Evolutionary conservation across 1,140 invertebrate genomes (phyloP), one percentile per base, ranked within the genome.

Genomic region (Conus betulinus): DNA sequence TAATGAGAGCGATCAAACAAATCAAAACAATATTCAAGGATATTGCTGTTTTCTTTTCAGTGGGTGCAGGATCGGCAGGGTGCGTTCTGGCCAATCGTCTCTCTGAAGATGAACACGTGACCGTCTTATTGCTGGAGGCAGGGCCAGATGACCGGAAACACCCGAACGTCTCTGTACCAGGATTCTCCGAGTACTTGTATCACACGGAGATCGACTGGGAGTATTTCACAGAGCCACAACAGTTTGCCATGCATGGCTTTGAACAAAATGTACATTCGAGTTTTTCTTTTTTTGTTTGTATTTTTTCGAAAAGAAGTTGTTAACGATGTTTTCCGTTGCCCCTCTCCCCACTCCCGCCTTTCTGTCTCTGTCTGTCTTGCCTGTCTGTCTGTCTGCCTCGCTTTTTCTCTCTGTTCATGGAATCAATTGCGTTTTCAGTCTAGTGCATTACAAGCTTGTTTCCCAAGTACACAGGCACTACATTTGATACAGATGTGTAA

Each of bases 141-240:
- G 89, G 89, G 8, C 84, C 84, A 23, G 89, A 90, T 82, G 89
- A 90, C 82, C 84, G 88, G 13, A 81, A 83, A 25, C 57, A 90
- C 67, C 52, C 25, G 23, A 88, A 71, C 76, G 60, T 90, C n/a
- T 88, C 78, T 51, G 87, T 83, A 17, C 87, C 89, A 1, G 89
- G 87, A 20, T 78, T 84, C 17, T 85, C 87, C 1, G 87, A 88
- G 17, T 79, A 88, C 23, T 8, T 78, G 0, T 82, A 87, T 81
- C 78, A 84, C 55, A 79, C 87, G 25, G 81, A 88, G 13, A 63
- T 88, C 13, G 87, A 88, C 78, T 88, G 87, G 87, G 87, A 88
- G 78, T 82, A 84, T 60, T 88, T 82, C 81, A 74, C 78, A 5
- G 81, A 84, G 23, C 74, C 85, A 5, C 85, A 87, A 20, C 10